phyloP scores from a whole-genome alignment of 2,113 vertebrate genomes.

The Archilochus colubris region DNA sequence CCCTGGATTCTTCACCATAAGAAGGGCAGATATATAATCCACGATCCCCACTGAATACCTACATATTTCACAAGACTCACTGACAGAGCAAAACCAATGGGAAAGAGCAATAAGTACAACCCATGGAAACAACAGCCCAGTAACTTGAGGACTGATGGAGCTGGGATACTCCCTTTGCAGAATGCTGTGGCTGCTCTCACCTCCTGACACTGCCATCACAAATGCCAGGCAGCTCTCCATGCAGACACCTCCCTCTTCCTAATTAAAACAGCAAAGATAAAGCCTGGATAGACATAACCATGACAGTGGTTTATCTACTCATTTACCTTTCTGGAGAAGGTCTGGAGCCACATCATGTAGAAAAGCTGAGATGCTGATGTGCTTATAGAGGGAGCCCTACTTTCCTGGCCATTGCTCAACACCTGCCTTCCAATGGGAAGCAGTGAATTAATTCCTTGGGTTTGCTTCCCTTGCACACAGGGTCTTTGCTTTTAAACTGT shows the following conservation, averaged over 20 bases:
- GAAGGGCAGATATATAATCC: not conserved
- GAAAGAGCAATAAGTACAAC: not conserved
- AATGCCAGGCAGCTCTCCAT: not conserved
- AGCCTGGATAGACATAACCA: not conserved
- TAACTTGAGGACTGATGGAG: not conserved
- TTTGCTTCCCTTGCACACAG: too few relatives aligned
- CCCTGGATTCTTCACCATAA: not conserved
- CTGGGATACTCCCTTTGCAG: not conserved
- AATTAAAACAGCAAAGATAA: not conserved
- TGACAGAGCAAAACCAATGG: not conserved
- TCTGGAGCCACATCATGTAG: not conserved
- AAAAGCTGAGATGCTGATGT: not conserved
- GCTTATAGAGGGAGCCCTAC: not conserved
- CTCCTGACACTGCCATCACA: not conserved
- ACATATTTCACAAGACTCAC: not conserved
- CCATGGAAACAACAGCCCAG: not conserved
- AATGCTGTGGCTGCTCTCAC: not conserved
- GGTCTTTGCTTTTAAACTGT: too few relatives aligned
- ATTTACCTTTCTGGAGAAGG: constrained; percentile 1
- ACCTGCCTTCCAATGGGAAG: too few relatives aligned
- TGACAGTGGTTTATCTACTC: not conserved
- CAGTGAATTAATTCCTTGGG: too few relatives aligned
- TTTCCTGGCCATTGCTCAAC: too few relatives aligned
- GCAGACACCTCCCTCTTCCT: not conserved
- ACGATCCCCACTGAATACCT: not conserved